phyloP scores from a whole-genome alignment of 2,113 vertebrate species.

The Sturnira hondurensis region DNA sequence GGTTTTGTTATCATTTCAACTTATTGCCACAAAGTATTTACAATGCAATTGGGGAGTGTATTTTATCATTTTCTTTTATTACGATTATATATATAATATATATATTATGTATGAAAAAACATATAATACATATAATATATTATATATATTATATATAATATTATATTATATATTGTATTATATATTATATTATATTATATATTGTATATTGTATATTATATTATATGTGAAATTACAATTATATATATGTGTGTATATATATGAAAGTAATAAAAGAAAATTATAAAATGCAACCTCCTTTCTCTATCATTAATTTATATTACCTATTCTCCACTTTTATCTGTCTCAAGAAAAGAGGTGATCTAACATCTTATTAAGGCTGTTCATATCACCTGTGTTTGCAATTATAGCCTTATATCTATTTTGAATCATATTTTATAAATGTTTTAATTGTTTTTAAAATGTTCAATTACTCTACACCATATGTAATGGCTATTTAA shows the following conservation, averaged over 20 bases:
- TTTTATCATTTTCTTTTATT: too few species aligned
- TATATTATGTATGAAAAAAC: too few species aligned
- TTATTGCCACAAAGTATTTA: neutral
- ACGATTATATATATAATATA: too few species aligned
- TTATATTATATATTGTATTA: too few species aligned
- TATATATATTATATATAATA: too few species aligned
- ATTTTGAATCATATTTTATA: neutral
- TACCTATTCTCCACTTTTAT: neutral
- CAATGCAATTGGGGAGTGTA: neutral
- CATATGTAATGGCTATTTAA: neutral
- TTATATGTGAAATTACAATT: too few species aligned
- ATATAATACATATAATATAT: too few species aligned
- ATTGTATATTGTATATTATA: too few species aligned
- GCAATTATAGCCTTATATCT: neutral
- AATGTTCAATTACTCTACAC: neutral
- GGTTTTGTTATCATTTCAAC: neutral
- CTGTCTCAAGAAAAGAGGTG: neutral
- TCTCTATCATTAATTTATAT: neutral
- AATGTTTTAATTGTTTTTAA: neutral
- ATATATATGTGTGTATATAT: neutral
- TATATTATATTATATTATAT: too few species aligned
- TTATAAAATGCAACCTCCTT: neutral
- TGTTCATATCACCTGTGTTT: neutral
- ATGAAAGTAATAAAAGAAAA: neutral
- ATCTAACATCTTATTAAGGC: neutral